Base-by-base conservation (phyloP, 1,140 invertebrate genomes). In the Drosophila orosa region DNA sequence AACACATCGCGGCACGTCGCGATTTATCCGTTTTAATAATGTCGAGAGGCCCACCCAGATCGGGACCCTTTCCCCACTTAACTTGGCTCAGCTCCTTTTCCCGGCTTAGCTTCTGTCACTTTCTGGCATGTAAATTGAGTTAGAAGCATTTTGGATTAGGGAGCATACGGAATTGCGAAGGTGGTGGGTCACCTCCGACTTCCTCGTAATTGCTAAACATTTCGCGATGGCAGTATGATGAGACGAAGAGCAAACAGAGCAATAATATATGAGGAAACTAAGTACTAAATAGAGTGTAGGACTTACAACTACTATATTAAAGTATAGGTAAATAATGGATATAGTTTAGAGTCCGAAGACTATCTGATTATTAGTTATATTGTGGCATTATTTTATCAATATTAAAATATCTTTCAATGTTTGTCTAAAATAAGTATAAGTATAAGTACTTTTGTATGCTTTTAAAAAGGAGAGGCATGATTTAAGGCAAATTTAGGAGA, bases 21-120 rank as follows among this genome's bases (percentile, higher is more conserved):
- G 74, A 86, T 81, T 85, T 85, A 86, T 86, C 82, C 82, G 78
- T 81, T 85, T 86, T 85, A 86, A 85, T 85, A 85, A 85, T 85
- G 82, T 76, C 59, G 44, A 59, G 24, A 56, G 44, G 29, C 54
- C 37, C 45, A 17, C 24, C n/a, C n/a, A 42, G 56, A 19, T 39
- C 37, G n/a, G 10, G n/a, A 27, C n/a, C 44, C 55, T 33, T 55
- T 24, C 31, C 5, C 31, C 29, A 39, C 45, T 35, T 19, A 47
- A 52, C 75, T 24, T 9, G 29, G 44, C 44, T 47, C n/a, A 15
- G 54, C 35, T 27, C 54, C 24, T 19, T 40, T 13, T 24, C 29
- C 7, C 4, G 17, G 31, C 40, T 68, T 29, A 33, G 45, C 73
- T 66, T 47, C 54, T 59, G 50, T 42, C 57, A 35, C 42, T 35